Base-by-base conservation (phyloP, 1,140 invertebrate species). In the Halesus radiatus region DNA sequence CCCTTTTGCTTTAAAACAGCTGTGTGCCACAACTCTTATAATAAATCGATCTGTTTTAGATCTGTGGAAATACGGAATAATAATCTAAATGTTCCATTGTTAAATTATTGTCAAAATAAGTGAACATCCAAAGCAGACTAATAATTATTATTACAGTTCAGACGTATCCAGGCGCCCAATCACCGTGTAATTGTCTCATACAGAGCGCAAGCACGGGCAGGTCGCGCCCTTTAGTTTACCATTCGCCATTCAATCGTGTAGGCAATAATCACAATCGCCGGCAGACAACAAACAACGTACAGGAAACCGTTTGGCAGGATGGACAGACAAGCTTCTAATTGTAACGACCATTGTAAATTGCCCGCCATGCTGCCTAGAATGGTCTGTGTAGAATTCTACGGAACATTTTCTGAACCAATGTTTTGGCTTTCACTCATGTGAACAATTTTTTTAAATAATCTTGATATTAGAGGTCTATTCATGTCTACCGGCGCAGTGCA, bases 271-370 rank as follows among this genome's bases (percentile, higher is more conserved):
- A 60, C 20, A 72, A 53, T 72, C 22, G 20, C 50, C 16, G 68
- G n/a, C 68, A 72, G 68, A 72, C 68, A 72, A 72, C 50, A 72
- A 32, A 32, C 62, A 37, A 45, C 50, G 23, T n/a, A 32, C 68
- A 72, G 68, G 68, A 72, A 72, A 54, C 53, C 45, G 22, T 52
- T 23, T 15, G 50, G 18, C 50, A 23, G 68, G 68, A 72, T 72
- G 50, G 52, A 22, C 45, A 20, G 45, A 72, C 68, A 20, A 68
- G 6, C 64, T 68, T 68, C 37, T 37, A 37, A 68, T 45, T 45
- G 37, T 45, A 45, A 45, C 37, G 37, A 13, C 37, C 37, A 45
- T 22, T 18, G 23, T 20, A 20, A 60, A 23, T 23, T 60, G n/a
- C 58, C 1, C 10, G 15, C 8, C 2, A 8, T 60, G 22, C 20